phyloP scores from a whole-genome alignment of 2,113 vertebrate genomes.

The Tetraodon nigroviridis region DNA sequence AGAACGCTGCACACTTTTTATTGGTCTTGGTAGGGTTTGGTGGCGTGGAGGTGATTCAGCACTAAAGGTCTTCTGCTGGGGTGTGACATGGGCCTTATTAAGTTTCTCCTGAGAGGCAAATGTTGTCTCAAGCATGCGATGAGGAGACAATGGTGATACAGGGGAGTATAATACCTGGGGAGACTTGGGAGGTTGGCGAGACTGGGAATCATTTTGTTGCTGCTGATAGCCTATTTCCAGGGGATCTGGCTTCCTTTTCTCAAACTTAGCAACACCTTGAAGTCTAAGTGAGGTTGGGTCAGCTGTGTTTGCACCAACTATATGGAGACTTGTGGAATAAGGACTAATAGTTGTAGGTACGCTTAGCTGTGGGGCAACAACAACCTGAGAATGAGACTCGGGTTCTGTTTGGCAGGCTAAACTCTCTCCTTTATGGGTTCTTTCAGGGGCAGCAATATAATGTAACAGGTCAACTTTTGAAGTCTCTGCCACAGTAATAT shows the following conservation, averaged over 20 bases:
- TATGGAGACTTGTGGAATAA: slow-evolving; percentile 89
- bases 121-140: slow-evolving; percentile 91
- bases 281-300: slow-evolving; percentile 74
- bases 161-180: slow-evolving; percentile 98
- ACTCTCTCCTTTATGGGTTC: slow-evolving; percentile 90
- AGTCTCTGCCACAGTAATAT: slow-evolving; percentile 87
- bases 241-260: slow-evolving; percentile 93
- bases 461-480: slow-evolving; percentile 91
- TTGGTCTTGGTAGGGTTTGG: slow-evolving; percentile 90
- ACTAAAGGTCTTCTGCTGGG: slow-evolving; percentile 94
- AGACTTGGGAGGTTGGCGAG: slow-evolving; percentile 91
- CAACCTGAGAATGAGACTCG: slow-evolving; percentile 82
- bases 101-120: slow-evolving; percentile 92
- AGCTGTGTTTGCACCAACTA: slow-evolving; percentile 81
- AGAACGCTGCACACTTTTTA: slow-evolving; percentile 96
- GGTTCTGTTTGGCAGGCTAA: slow-evolving; percentile 95
- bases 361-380: slow-evolving; percentile 84
- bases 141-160: slow-evolving; percentile 92
- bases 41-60: slow-evolving; percentile 85
- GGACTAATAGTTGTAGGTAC: slow-evolving; percentile 89
- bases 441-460: slow-evolving; percentile 95
- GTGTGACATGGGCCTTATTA: slow-evolving; percentile 95
- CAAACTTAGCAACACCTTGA: slow-evolving; percentile 83
- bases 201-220: slow-evolving; percentile 82
- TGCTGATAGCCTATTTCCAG: slow-evolving; percentile 93